These are phyloP conservation scores for Mystacides longicornis DNA, from an alignment of 2,888 invertebrate genomes.

Conservation along the genomic window DNA sequence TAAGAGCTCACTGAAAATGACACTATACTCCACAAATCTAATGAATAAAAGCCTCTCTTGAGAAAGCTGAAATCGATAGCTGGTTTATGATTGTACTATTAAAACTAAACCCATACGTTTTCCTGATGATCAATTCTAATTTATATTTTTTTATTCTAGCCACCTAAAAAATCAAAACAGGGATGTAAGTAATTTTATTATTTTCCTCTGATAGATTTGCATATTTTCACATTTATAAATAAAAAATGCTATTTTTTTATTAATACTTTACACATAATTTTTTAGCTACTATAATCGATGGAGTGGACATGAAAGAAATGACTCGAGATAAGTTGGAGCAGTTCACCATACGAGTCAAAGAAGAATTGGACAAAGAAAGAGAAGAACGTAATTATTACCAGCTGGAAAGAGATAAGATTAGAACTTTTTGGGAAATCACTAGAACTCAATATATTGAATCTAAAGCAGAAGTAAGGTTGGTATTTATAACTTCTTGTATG, in stretches of 20 bases:
- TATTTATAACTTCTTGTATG: too few species aligned
- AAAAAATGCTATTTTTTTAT: not conserved
- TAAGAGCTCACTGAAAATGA: too few species aligned
- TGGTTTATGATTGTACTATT: too few species aligned
- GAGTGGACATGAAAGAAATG: slow-evolving; percentile 88
- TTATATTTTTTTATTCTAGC: slow-evolving; percentile 10
- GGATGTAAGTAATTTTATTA: slow-evolving; percentile 12
- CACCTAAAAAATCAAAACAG: slow-evolving; percentile 24
- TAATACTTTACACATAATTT: not conserved
- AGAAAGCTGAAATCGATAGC: too few species aligned
- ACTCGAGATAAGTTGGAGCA: slow-evolving; percentile 86
- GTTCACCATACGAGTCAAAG: slow-evolving; percentile 76
- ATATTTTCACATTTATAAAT: not conserved
- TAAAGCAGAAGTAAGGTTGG: slow-evolving; percentile 47
- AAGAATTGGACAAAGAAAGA: slow-evolving; percentile 87
- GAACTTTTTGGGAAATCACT: slow-evolving; percentile 94
- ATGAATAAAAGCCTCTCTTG: not conserved
- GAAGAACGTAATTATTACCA: slow-evolving; percentile 95
- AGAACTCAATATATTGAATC: slow-evolving; percentile 80
- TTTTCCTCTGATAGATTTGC: not conserved
- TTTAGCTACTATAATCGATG: slow-evolving; percentile 59
- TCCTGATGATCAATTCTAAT: not conserved
- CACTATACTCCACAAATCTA: too few species aligned
- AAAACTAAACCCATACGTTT: not conserved
- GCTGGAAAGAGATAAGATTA: slow-evolving; percentile 86